A percentile compares a stretch with the other conserved stretches of the same genome.
These are phyloP conservation scores for Cantharis rufa DNA, from an alignment of 2,888 invertebrate species.

Conservation along the genomic window DNA sequence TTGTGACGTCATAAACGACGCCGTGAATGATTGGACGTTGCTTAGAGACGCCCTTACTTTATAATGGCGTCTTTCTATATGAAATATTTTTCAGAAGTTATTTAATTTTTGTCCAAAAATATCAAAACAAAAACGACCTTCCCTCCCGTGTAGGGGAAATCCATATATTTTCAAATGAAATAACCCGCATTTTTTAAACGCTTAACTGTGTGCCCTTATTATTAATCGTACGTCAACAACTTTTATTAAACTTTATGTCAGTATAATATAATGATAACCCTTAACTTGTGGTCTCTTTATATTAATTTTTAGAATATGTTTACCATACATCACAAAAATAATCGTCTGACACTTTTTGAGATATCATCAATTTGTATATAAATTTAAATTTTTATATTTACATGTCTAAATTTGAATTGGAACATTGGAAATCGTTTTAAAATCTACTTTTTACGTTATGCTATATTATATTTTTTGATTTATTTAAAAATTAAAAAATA, in stretches of 20 bases:
- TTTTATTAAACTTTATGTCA: neutral
- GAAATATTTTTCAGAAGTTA: conserved; percentile 18
- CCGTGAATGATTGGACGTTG: conserved; percentile 54
- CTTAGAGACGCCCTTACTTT: conserved; percentile 54
- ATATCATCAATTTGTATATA: conserved; percentile 12
- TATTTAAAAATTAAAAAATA: no score
- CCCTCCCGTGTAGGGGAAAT: neutral
- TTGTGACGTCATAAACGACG: conserved; percentile 53
- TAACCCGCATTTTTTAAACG: neutral
- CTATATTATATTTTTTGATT: neutral
- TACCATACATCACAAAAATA: neutral
- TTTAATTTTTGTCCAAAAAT: neutral
- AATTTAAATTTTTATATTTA: conserved; percentile 7
- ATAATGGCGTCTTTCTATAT: conserved; percentile 49
- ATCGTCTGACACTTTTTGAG: neutral
- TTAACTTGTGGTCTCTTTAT: neutral
- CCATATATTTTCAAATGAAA: neutral
- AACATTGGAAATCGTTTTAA: neutral
- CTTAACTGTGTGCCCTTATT: neutral
- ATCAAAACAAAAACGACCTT: neutral
- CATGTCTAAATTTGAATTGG: neutral
- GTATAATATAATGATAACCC: neutral
- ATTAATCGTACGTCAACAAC: neutral
- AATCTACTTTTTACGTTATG: neutral
- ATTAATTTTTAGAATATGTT: neutral